Evolutionary conservation across 1,140 invertebrate genomes (phyloP), one percentile per base, ranked within the genome.

Genomic region (Anagrus nilaparvatae): DNA sequence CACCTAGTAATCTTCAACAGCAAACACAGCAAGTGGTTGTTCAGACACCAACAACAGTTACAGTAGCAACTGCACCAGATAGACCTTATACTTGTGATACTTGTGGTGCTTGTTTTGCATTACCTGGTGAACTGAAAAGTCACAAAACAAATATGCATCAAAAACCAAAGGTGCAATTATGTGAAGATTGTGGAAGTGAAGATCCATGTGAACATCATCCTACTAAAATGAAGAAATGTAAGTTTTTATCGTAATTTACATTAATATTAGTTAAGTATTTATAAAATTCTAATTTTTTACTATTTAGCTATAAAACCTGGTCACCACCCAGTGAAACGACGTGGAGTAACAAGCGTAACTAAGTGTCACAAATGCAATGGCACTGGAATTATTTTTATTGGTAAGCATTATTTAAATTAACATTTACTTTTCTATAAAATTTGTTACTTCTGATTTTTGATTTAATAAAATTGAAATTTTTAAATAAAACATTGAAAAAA

Each of bases 351-450:
- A 10, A 82, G 82, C 47, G 82, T 87, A 29, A 85, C 84, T 12
- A 88, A 87, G 58, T 88, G 85, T 61, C 81, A 85, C 47, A 87
- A 87, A 55, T 88, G 85, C 61, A 88, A 87, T 62, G 85, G 84
- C 28, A 85, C 84, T 12, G 85, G 85, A 18, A 84, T 87, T 32
- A 84, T 88, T 51, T 84, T 86, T 57, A 79, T 87, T 47, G 83
- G 83, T 49, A 54, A 58, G 60, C 56, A 46, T 45, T 20, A 28
- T 36, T 33, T 29, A 17, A n/a, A n/a, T 39, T 45, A 32, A 20
- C 23, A 20, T 31, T 19, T 18, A 43, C 25, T 47, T 9, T 44
- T 49, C 16, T 31, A 43, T 28, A 38, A 30, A 23, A 19, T 25
- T 45, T 39, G 40, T 42, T 48, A 44, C 35, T 28, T 25, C 10